These are phyloP conservation scores for Folsomia candida DNA, from an alignment of 2,888 invertebrate species.

Conservation along the genomic window DNA sequence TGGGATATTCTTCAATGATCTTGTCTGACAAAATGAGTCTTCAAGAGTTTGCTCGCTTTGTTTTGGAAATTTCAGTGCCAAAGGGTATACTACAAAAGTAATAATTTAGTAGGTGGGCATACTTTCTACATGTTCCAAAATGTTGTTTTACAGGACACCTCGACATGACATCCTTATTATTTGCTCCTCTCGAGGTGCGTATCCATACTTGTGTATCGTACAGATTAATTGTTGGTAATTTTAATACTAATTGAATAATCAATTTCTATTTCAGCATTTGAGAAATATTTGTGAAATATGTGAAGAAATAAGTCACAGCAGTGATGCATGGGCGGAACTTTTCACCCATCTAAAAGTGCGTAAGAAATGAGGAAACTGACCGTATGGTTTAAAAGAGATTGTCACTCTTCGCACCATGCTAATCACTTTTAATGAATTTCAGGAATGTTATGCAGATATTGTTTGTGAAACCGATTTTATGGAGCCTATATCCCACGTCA, in stretches of 20 bases:
- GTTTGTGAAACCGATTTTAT: constrained; percentile 49
- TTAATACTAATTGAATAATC: too few relatives aligned
- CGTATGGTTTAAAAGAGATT: not conserved
- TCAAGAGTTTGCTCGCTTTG: constrained; percentile 48
- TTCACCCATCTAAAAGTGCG: constrained; percentile 40
- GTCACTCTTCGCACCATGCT: not conserved
- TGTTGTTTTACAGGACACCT: too few relatives aligned
- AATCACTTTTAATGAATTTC: constrained; percentile 8
- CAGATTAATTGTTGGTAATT: not conserved
- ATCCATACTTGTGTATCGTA: not conserved
- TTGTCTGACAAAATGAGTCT: constrained; percentile 48
- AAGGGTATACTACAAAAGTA: not conserved
- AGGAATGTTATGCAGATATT: constrained; percentile 50
- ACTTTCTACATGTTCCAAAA: constrained; percentile 18
- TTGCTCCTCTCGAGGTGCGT: constrained; percentile 47
- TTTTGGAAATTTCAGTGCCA: constrained; percentile 49
- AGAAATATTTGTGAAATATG: constrained; percentile 49
- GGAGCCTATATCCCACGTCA: constrained; percentile 50
- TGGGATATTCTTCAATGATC: constrained; percentile 43
- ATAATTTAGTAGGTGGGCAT: not conserved
- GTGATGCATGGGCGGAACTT: constrained; percentile 42
- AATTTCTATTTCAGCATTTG: constrained; percentile 41
- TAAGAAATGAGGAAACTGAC: not conserved
- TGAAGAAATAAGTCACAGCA: constrained; percentile 46
- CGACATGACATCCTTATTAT: constrained; percentile 49